These are phyloP conservation scores for Samia ricini DNA, from an alignment of 1,140 invertebrate species.

Conservation along the genomic window DNA sequence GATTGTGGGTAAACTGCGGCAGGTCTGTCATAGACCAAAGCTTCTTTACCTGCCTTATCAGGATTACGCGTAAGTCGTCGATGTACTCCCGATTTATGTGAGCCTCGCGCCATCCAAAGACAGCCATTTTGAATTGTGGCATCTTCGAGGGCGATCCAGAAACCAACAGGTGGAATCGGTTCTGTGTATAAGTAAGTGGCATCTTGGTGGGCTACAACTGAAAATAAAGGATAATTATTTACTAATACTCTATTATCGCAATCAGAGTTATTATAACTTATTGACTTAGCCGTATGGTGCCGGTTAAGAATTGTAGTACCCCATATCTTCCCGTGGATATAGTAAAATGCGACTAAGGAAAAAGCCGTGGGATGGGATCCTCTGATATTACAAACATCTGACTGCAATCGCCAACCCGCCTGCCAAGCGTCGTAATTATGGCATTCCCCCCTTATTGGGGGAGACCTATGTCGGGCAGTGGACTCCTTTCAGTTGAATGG, in stretches of 20 bases:
- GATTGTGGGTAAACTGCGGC: slow-evolving; percentile 85
- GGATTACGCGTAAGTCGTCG: slow-evolving; percentile 84
- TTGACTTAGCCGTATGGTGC: too few species aligned
- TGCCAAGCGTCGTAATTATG: too few species aligned
- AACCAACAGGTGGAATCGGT: slow-evolving; percentile 86
- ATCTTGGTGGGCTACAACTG: slow-evolving; percentile 93
- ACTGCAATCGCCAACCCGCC: too few species aligned
- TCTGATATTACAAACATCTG: too few species aligned
- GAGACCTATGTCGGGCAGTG: too few species aligned
- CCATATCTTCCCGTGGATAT: too few species aligned
- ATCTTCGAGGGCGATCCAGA: slow-evolving; percentile 97
- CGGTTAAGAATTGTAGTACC: too few species aligned
- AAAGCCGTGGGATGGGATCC: too few species aligned
- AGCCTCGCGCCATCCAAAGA: slow-evolving; percentile 93
- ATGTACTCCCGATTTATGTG: slow-evolving; percentile 90
- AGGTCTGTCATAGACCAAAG: slow-evolving; percentile 82
- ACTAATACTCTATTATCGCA: background rate
- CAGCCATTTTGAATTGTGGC: slow-evolving; percentile 96
- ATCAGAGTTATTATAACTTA: background rate
- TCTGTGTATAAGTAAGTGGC: slow-evolving; percentile 91
- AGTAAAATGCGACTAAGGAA: too few species aligned
- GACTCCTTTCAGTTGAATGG: too few species aligned
- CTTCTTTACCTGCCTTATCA: slow-evolving; percentile 79
- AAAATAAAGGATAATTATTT: slow-evolving; percentile 24
- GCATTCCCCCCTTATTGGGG: too few species aligned